These are phyloP conservation scores for Atopsyche davidsoni DNA, from an alignment of 1,140 invertebrate genomes.

Conservation along the genomic window DNA sequence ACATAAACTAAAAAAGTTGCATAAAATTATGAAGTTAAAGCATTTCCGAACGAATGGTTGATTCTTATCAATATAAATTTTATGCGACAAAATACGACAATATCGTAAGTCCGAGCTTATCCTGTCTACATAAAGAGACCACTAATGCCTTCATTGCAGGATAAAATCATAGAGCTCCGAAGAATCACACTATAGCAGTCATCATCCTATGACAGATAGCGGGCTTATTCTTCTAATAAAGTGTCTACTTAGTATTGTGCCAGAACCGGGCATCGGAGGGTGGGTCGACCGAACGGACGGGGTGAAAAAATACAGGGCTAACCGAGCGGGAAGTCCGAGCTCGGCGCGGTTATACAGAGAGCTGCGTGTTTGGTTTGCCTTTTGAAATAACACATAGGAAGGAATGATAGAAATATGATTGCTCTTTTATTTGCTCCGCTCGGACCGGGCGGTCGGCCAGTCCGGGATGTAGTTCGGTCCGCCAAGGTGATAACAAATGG, in stretches of 20 bases:
- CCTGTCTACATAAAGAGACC: too few species aligned
- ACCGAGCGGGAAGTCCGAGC: too few species aligned
- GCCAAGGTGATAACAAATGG: conserved; percentile 25
- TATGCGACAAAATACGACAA: too few species aligned
- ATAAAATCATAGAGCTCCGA: neutral
- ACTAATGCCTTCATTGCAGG: too few species aligned
- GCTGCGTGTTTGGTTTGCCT: too few species aligned
- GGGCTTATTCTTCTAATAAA: conserved; percentile 28
- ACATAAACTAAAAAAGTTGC: too few species aligned
- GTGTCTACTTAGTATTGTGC: conserved; percentile 17
- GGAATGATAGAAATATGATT: conserved; percentile 5
- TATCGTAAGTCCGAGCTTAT: too few species aligned
- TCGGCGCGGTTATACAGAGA: too few species aligned
- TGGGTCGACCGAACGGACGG: neutral
- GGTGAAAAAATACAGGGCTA: neutral
- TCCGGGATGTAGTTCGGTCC: neutral
- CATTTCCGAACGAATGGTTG: too few species aligned
- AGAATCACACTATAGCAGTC: conserved; percentile 10
- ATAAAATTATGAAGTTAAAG: too few species aligned
- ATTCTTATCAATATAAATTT: too few species aligned
- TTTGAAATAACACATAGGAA: too few species aligned
- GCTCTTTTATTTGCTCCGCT: conserved; percentile 2
- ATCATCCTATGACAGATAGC: conserved; percentile 25
- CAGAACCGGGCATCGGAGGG: neutral
- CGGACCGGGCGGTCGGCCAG: conserved; percentile 6